These are phyloP conservation scores for Tuberolachnus salignus DNA, from an alignment of 2,888 invertebrate species.

Conservation along the genomic window DNA sequence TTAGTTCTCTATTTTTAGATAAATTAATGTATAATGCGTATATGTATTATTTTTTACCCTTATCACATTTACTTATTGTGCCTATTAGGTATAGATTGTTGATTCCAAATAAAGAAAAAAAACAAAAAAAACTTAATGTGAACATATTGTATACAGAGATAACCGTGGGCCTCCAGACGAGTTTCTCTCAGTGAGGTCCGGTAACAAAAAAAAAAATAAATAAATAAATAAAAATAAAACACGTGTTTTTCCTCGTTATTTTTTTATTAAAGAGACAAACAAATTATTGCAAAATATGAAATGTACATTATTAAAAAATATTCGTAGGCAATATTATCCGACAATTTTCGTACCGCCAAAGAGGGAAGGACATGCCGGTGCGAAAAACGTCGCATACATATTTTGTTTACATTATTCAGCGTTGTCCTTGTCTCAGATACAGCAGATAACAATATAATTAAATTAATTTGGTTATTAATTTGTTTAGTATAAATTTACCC, in stretches of 20 bases:
- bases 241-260: constrained; percentile 17
- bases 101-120: too few relatives aligned
- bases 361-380: constrained; percentile 57
- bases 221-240: background rate
- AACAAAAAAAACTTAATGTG: too few relatives aligned
- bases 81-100: too few relatives aligned
- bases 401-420: constrained; percentile 56
- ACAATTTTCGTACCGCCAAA: constrained; percentile 57
- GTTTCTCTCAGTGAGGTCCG: too few relatives aligned
- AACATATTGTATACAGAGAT: too few relatives aligned
- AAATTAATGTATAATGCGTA: too few relatives aligned
- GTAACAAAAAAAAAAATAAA: too few relatives aligned
- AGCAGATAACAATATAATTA: constrained; percentile 56
- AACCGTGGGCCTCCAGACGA: too few relatives aligned
- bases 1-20: too few relatives aligned
- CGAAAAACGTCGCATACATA: constrained; percentile 57
- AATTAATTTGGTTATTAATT: constrained; percentile 50
- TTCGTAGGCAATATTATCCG: constrained; percentile 56
- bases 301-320: constrained; percentile 57
- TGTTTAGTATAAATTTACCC: constrained; percentile 53
- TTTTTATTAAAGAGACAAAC: constrained; percentile 57
- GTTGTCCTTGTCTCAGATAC: constrained; percentile 56
- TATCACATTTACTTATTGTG: too few relatives aligned
- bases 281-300: constrained; percentile 57
- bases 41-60: too few relatives aligned